Conservation (phyloP, 2,797 vertebrate species). For the Cuniculus paca region DNA sequence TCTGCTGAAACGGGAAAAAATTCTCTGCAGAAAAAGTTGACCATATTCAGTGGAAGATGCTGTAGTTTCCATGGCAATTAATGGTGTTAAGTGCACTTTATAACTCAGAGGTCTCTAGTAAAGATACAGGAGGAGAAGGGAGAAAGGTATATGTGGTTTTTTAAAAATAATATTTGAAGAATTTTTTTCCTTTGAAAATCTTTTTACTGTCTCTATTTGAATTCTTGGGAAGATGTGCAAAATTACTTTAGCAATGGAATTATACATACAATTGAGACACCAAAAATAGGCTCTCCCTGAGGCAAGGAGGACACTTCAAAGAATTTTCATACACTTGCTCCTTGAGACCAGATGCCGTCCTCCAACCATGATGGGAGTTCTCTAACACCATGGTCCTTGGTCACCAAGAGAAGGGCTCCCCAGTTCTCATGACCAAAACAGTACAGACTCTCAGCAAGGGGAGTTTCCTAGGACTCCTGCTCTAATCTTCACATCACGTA, state of each 20-base stretch:
- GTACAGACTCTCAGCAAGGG: background rate
- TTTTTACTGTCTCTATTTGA: conserved; percentile 63
- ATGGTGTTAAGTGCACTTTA: conserved; percentile 81
- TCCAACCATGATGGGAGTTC: background rate
- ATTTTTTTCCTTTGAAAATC: conserved; percentile 66
- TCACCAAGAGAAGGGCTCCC: too few species aligned
- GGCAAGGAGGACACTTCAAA: background rate
- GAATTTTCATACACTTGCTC: background rate
- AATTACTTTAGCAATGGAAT: conserved; percentile 65
- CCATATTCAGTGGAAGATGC: conserved; percentile 74
- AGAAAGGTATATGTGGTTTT: conserved; percentile 61
- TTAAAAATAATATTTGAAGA: conserved; percentile 72
- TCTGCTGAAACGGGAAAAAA: conserved; percentile 56
- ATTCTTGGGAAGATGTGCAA: conserved; percentile 66
- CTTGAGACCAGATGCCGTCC: accelerated
- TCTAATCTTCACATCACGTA: background rate
- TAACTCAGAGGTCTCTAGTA: conserved; percentile 76
- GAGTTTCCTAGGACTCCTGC: background rate
- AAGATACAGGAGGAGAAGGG: conserved; percentile 59
- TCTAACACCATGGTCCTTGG: accelerated
- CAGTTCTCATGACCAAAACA: background rate
- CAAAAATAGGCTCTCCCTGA: background rate
- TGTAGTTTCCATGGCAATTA: conserved; percentile 86
- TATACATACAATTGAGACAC: background rate
- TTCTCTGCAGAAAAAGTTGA: conserved; percentile 71